Base-by-base conservation (phyloP, 1,140 invertebrate species). In the Vanessa atalanta region DNA sequence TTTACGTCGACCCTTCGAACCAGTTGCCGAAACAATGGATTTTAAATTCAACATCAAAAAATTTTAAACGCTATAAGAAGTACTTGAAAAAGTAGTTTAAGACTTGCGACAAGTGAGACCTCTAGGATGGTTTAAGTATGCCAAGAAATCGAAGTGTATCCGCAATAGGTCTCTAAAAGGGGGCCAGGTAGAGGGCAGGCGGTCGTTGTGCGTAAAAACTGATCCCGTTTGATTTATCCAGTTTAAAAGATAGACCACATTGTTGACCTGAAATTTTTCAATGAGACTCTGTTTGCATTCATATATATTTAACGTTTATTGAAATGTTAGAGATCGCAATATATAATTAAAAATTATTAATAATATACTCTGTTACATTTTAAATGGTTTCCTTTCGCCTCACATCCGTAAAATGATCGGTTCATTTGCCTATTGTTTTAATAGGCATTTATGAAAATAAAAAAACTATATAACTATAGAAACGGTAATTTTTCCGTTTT, bases 21-120 rank as follows among this genome's bases (percentile, higher is more conserved):
- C 77, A 75, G 77, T 79, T 72, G 65, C 63, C 72, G 77, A 77
- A 78, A 83, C 77, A 82, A 82, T 82, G 77, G 70, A 71, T 77
- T 80, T 75, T 80, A 67, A 72, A 50, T 50, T 70, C 37, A 69
- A 68, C 5, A 47, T 50, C 65, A 61, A 61, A 37, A 9, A 61
- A 12, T 0, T 15, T 61, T 9, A 61, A 61, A 15, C 26, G 4
- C 5, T 75, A 31, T 57, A 75, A 70, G 26, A 16, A 31, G 47
- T 47, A 26, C n/a, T 23, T 51, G 66, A 16, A 14, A 60, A 47
- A 65, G 51, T 57, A 31, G 20, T 50, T 64, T 15, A 48, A 69
- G 43, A 15, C 5, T 69, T 61, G 0, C 1, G 31, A 37, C 57
- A 61, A 57, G 23, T 23, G 55, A 31, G 1, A 43, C 7, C 4